These are phyloP conservation scores for Ganaspis sp. DNA, from an alignment of 1,140 invertebrate genomes.

Conservation along the genomic window DNA sequence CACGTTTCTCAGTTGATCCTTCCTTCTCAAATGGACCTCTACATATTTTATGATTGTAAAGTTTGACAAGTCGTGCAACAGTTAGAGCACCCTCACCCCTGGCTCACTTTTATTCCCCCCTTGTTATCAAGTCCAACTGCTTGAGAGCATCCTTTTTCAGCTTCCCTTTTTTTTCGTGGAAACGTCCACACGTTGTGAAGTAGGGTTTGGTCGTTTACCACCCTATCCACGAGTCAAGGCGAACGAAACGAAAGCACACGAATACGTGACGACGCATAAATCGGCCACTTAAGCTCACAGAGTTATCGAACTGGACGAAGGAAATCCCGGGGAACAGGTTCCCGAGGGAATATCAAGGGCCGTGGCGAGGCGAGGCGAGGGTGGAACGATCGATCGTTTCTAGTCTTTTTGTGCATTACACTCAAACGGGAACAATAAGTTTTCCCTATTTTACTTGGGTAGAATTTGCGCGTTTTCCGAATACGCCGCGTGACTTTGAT, in stretches of 20 bases:
- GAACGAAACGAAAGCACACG: conserved; percentile 59
- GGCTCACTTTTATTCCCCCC: conserved; percentile 38
- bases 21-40: neutral
- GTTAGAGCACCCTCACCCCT: conserved; percentile 56
- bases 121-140: conserved; percentile 38
- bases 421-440: conserved; percentile 28
- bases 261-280: conserved; percentile 69
- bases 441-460: neutral
- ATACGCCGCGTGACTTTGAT: conserved; percentile 17
- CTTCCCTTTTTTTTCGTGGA: conserved; percentile 49
- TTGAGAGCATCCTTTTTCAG: conserved; percentile 29
- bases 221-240: conserved; percentile 47
- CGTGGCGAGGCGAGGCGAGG: conserved; percentile 16
- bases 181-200: conserved; percentile 48
- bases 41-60: conserved; percentile 53
- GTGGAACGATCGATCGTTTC: conserved; percentile 52
- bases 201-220: conserved; percentile 52
- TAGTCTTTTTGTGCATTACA: conserved; percentile 33
- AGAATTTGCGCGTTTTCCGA: conserved; percentile 1
- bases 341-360: conserved; percentile 50
- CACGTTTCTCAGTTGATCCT: neutral
- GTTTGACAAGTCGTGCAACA: conserved; percentile 68
- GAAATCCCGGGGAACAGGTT: conserved; percentile 53
- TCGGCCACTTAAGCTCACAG: conserved; percentile 63
- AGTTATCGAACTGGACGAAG: conserved; percentile 57